phyloP scores from a whole-genome alignment of 2,113 vertebrate species.

The Clupea harengus region DNA sequence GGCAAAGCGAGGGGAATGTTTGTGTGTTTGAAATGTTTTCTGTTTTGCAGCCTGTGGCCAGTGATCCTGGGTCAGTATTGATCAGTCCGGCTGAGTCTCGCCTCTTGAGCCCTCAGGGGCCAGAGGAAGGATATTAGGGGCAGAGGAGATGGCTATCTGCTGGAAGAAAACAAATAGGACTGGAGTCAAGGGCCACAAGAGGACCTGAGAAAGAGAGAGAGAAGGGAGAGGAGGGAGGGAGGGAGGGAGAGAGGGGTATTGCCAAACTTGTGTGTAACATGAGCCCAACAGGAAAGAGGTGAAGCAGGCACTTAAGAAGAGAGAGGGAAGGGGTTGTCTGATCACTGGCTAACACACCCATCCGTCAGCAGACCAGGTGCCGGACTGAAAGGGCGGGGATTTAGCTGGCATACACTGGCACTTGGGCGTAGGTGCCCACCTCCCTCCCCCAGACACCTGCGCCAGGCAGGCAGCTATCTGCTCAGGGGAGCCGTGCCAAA shows the following conservation, averaged over 20 bases:
- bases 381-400: slow-evolving; percentile 22
- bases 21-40: no score
- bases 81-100: slow-evolving; percentile 6
- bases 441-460: background rate
- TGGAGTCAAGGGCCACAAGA: background rate
- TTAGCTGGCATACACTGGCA: slow-evolving; percentile 26
- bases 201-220: background rate
- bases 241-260: background rate
- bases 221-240: background rate
- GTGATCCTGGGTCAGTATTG: slow-evolving; percentile 27
- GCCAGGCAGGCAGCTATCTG: background rate
- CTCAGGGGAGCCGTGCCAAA: background rate
- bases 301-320: slow-evolving; percentile 24
- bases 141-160: slow-evolving; percentile 28
- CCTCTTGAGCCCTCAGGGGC: background rate
- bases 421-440: slow-evolving; percentile 23
- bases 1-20: no score
- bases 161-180: slow-evolving; percentile 31
- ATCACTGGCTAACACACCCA: slow-evolving; percentile 37
- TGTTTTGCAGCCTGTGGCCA: background rate
- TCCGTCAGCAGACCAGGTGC: slow-evolving; percentile 42
- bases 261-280: slow-evolving; percentile 30
- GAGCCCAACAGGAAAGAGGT: slow-evolving; percentile 37
- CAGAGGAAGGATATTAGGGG: slow-evolving; percentile 15
- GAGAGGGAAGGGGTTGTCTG: slow-evolving; percentile 35